Evolutionary conservation across 2,113 vertebrate species (phyloP).

Genomic region (Apaloderma vittatum): DNA sequence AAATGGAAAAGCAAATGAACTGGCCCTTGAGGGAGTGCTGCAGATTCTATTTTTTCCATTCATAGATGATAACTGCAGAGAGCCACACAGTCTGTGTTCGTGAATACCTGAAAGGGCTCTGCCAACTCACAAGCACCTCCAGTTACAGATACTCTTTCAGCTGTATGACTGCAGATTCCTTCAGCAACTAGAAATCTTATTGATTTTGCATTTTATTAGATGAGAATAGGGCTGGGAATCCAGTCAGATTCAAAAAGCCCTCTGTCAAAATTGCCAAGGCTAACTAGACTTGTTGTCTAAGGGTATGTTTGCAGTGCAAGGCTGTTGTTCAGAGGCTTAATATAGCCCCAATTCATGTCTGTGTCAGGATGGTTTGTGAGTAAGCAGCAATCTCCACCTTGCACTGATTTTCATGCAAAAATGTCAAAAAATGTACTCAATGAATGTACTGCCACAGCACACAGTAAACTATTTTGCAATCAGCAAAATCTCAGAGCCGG

Average conservation of each 20-base stretch:
- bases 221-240: neutral
- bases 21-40: neutral
- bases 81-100: accelerated
- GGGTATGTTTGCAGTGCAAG: neutral
- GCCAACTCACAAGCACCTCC: neutral
- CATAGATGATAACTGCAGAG: neutral
- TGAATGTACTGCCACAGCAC: neutral
- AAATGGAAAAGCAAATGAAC: slow-evolving; percentile 36
- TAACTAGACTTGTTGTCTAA: neutral
- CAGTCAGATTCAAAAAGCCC: neutral
- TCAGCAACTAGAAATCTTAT: neutral
- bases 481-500: neutral
- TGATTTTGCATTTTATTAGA: accelerated
- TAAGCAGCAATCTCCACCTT: neutral
- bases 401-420: neutral
- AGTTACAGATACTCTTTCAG: neutral
- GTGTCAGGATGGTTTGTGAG: neutral
- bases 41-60: neutral
- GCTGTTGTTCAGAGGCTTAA: neutral
- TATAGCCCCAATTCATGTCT: neutral
- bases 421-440: neutral
- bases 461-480: neutral
- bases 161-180: neutral
- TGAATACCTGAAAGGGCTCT: neutral
- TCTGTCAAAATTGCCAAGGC: neutral